A percentile compares a stretch with the other conserved stretches of the same genome.
Evolutionary conservation across 2,888 invertebrate genomes (phyloP).

Genomic region (Smittia sp.): DNA sequence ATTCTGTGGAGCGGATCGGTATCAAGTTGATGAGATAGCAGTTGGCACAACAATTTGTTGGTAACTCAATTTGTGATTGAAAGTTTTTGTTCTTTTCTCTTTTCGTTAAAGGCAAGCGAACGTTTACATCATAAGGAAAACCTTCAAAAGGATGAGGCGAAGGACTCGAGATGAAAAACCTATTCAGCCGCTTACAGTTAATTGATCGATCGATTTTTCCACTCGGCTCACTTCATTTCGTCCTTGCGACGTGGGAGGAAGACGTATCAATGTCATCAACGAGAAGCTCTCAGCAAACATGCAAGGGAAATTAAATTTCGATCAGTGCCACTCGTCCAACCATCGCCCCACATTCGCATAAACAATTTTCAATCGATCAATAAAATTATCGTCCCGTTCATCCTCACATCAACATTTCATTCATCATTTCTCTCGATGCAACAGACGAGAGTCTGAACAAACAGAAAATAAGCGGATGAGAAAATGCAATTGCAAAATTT

Average conservation of each 20-base stretch:
- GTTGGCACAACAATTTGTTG: constrained; percentile 16
- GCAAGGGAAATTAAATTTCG: too few relatives aligned
- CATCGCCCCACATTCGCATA: too few relatives aligned
- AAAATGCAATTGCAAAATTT: not conserved
- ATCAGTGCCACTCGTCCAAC: too few relatives aligned
- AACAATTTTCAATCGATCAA: not conserved
- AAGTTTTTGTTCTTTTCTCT: constrained; percentile 7
- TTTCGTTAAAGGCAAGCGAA: not conserved
- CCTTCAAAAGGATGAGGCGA: not conserved
- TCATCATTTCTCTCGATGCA: not conserved
- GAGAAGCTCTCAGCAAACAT: too few relatives aligned
- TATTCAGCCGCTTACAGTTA: constrained; percentile 5
- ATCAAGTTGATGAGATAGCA: constrained; percentile 8
- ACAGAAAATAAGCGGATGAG: not conserved
- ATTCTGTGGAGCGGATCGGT: not conserved
- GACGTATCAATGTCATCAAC: not conserved
- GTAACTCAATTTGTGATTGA: constrained; percentile 25
- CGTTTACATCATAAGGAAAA: not conserved
- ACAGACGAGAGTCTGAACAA: not conserved
- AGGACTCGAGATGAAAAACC: not conserved
- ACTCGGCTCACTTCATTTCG: not conserved
- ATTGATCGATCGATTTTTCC: constrained; percentile 29
- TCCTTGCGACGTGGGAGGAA: too few relatives aligned
- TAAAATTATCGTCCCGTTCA: not conserved
- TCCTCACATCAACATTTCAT: not conserved